Percentiles rank a stretch among this genome's conserved stretches.
Evolutionary conservation across 2,888 invertebrate species (phyloP).

Genomic region (Drosophila neutralis): DNA sequence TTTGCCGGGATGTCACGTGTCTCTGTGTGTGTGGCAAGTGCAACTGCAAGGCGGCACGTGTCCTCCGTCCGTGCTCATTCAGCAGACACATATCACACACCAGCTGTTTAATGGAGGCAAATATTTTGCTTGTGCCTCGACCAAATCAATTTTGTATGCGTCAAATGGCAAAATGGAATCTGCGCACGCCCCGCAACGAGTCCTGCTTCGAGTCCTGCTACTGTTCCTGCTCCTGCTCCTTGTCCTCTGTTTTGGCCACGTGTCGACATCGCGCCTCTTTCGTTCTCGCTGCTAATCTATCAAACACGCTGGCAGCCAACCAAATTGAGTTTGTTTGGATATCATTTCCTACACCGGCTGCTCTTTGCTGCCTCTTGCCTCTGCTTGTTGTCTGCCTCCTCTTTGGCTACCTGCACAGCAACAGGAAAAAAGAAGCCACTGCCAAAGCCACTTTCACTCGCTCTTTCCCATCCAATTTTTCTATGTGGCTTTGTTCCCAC

Average conservation of each 20-base stretch:
- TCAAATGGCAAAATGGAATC: conserved; percentile 79
- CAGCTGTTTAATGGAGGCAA: conserved; percentile 72
- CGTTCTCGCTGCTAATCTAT: conserved; percentile 83
- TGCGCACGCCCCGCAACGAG: conserved; percentile 48
- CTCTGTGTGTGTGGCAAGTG: conserved; percentile 40
- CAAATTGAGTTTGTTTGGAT: conserved; percentile 78
- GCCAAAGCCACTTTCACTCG: conserved; percentile 59
- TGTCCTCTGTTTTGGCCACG: conserved; percentile 58
- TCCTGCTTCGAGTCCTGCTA: neutral
- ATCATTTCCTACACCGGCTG: conserved; percentile 51
- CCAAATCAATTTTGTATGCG: conserved; percentile 80
- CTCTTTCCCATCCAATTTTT: conserved; percentile 29
- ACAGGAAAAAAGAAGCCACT: conserved; percentile 33
- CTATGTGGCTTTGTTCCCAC: conserved; percentile 54
- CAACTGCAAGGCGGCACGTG: conserved; percentile 52
- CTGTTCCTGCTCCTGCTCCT: neutral
- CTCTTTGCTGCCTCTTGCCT: neutral
- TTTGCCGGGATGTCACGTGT: conserved; percentile 76
- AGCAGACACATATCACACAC: conserved; percentile 33
- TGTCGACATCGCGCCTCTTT: conserved; percentile 75
- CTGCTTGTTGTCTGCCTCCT: conserved; percentile 1
- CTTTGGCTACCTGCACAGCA: conserved; percentile 58
- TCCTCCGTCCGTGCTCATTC: conserved; percentile 21
- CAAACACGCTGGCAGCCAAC: conserved; percentile 71
- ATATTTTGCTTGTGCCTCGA: conserved; percentile 68